phyloP scores from a whole-genome alignment of 2,797 vertebrate genomes.

The Helostoma temminkii region DNA sequence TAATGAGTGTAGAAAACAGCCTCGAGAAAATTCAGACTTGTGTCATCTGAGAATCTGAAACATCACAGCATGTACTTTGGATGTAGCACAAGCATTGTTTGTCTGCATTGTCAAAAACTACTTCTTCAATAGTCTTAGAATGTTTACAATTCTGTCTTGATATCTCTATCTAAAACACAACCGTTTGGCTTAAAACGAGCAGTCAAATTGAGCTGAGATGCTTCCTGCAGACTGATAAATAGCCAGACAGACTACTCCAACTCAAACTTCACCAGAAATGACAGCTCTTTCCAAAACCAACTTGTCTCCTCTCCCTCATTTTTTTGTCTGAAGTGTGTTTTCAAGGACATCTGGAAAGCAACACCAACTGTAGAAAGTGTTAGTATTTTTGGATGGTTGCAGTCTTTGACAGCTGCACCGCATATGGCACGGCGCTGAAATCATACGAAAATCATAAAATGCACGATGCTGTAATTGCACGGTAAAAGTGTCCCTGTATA shows the following conservation, averaged over 20 bases:
- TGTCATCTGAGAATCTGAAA: conserved; percentile 45
- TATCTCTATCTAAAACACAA: conserved; percentile 50
- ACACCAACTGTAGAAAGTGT: conserved; percentile 42
- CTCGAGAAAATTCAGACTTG: conserved; percentile 51
- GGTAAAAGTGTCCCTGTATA: conserved; percentile 51
- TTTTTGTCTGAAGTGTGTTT: conserved; percentile 56
- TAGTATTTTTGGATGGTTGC: conserved; percentile 52
- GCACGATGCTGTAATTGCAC: conserved; percentile 43
- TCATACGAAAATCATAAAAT: conserved; percentile 66
- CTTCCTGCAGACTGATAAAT: conserved; percentile 66
- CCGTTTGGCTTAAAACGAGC: conserved; percentile 42
- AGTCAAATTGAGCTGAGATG: conserved; percentile 33
- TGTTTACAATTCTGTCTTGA: conserved; percentile 49
- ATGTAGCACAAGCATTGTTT: conserved; percentile 49
- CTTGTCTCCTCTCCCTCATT: conserved; percentile 42
- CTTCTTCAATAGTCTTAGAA: conserved; percentile 39
- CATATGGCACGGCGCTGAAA: conserved; percentile 65
- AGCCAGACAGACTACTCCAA: conserved; percentile 44
- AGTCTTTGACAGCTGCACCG: conserved; percentile 59
- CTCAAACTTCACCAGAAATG: conserved; percentile 47
- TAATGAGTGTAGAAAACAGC: conserved; percentile 41
- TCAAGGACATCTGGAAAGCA: conserved; percentile 75
- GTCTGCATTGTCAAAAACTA: conserved; percentile 32
- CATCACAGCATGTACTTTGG: conserved; percentile 40
- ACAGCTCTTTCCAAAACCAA: conserved; percentile 60